Percentiles rank a stretch among this genome's conserved stretches.
phyloP scores from a whole-genome alignment of 2,888 invertebrate genomes.

The Magallana nippona region DNA sequence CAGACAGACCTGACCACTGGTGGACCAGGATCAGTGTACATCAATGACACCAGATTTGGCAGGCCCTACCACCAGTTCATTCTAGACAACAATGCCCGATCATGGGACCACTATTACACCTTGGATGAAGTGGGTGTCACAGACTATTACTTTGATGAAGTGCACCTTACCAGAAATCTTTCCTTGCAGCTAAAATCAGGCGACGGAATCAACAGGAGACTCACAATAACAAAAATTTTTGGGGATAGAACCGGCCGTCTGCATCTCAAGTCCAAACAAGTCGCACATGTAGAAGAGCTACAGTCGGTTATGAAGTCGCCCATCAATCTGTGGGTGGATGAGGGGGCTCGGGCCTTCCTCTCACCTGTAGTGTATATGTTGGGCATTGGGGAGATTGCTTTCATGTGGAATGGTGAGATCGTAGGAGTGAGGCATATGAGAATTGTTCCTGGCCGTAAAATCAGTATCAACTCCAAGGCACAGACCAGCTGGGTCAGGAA shows the following conservation, averaged over 20 bases:
- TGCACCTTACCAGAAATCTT: slow-evolving; percentile 62
- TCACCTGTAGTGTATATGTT: slow-evolving; percentile 68
- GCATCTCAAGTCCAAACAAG: slow-evolving; percentile 59
- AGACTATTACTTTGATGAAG: slow-evolving; percentile 65
- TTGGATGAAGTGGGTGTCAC: slow-evolving; percentile 60
- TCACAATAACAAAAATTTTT: slow-evolving; percentile 56
- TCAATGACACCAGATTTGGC: slow-evolving; percentile 63
- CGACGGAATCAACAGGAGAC: slow-evolving; percentile 47
- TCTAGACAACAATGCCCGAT: slow-evolving; percentile 60
- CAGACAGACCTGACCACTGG: slow-evolving; percentile 59
- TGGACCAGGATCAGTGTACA: slow-evolving; percentile 67
- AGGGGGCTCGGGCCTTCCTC: slow-evolving; percentile 59
- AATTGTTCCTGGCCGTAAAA: slow-evolving; percentile 66
- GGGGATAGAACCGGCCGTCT: slow-evolving; percentile 69
- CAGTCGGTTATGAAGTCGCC: slow-evolving; percentile 61
- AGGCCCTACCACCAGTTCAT: slow-evolving; percentile 61
- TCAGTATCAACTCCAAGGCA: slow-evolving; percentile 61
- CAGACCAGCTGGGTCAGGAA: slow-evolving; percentile 62
- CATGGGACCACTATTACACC: slow-evolving; percentile 68
- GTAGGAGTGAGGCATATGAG: slow-evolving; percentile 68
- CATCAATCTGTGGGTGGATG: slow-evolving; percentile 68
- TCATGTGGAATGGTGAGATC: slow-evolving; percentile 70
- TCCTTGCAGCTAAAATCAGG: slow-evolving; percentile 62
- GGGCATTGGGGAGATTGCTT: slow-evolving; percentile 67
- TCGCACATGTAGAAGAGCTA: slow-evolving; percentile 58